These are phyloP conservation scores for Mus spicilegus DNA, from an alignment of 2,113 vertebrate genomes.

Conservation along the genomic window DNA sequence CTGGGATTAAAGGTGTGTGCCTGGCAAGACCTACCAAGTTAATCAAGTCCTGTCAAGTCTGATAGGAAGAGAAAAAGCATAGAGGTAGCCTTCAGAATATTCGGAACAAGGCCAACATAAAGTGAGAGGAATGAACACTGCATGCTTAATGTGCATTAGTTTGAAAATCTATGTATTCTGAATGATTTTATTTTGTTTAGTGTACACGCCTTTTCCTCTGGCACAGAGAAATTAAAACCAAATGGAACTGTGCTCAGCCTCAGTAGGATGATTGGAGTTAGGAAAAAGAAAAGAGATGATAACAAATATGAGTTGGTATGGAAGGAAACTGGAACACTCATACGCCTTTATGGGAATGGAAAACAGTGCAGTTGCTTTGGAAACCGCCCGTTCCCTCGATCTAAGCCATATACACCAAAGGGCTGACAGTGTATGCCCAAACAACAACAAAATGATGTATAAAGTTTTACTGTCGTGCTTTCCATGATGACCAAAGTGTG, in stretches of 20 bases:
- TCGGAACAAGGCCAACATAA: background rate
- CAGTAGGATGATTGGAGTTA: background rate
- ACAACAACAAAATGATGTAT: background rate
- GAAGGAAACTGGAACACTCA: background rate
- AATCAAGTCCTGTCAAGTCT: background rate
- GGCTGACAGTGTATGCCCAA: background rate
- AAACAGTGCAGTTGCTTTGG: background rate
- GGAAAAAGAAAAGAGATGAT: background rate
- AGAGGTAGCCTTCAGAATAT: background rate
- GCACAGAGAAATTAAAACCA: background rate
- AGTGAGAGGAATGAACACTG: background rate
- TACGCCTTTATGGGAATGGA: background rate
- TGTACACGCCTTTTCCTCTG: background rate
- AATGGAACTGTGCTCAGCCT: background rate
- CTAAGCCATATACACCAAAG: background rate
- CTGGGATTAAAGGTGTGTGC: no score
- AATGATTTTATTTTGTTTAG: background rate
- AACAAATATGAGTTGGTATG: background rate
- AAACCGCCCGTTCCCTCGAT: background rate
- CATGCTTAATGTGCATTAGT: background rate
- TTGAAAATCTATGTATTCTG: slow-evolving; percentile 2
- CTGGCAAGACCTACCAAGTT: background rate
- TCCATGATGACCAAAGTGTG: background rate
- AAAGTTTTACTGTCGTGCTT: background rate
- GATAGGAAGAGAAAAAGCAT: background rate